Evolutionary conservation across 1,140 invertebrate genomes (phyloP), one percentile per base, ranked within the genome.

Genomic region (Lordiphosa clarofinis): DNA sequence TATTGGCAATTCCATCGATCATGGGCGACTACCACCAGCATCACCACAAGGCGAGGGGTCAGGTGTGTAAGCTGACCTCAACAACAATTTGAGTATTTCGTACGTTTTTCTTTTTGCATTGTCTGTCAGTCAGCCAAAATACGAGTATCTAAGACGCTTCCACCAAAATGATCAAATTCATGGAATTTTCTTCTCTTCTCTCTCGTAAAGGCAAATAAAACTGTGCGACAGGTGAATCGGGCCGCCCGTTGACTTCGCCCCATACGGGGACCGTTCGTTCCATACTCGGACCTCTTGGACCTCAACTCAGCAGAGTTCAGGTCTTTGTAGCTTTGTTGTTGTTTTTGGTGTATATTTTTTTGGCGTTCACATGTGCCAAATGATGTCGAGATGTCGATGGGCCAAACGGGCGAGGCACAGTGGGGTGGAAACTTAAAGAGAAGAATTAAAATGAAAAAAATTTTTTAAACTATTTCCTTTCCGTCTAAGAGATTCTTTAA

Each of bases 61-160:
- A 82, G 65, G 64, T 82, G 78, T 82, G 78, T 82, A 68, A 69
- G 78, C 69, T 82, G 78, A 82, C 78, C 78, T 62, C 76, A 28
- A 40, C 33, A 37, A n/a, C 44, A 13, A 50, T 60, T 59, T 59
- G 56, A 44, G 39, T 44, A 46, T 60, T 47, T 33, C 10, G 7
- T 19, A 8, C 36, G 15, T 1, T n/a, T n/a, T 35, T 11, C 15
- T 9, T 31, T 5, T 35, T 49, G 64, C 74, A 79, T 79, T 81
- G 75, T 73, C 70, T 44, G 75, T 79, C 75, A 66, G 75, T 79
- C 67, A 67, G 40, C 54, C 46, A 81, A 70, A 76, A 72, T 73
- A 78, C 73, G 76, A 84, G 78, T 82, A 82, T 82, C 76, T 82
- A 82, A 82, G 78, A 65, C 73, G 76, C 73, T 84, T 76, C 68